Evolutionary conservation across 2,888 invertebrate species (phyloP), one percentile per base, ranked within the genome.

Genomic region (Drosophila longiperda): DNA sequence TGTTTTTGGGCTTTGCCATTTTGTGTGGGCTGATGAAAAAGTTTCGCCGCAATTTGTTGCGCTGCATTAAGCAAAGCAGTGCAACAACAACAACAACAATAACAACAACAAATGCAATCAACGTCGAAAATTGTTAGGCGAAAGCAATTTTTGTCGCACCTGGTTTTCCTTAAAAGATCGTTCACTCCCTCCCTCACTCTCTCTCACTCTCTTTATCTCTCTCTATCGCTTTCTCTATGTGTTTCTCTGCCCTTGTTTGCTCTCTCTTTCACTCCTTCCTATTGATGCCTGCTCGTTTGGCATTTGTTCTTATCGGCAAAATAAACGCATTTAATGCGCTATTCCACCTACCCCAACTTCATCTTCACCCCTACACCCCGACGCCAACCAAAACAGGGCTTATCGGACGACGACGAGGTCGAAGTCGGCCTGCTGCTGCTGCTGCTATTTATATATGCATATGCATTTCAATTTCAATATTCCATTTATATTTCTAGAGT

Each of bases 21-120:
- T 66, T 52, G 79, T 65, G 79, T 79, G 73, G 79, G 83, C 77
- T 83, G 83, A 84, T 84, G 83, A 84, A 86, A 84, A 84, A 87
- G 77, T 73, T 83, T 83, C 72, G 87, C 87, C 82, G 83, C 87
- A 77, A 82, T 84, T 84, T 82, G 83, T 86, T 87, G 83, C 80
- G 80, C 83, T 83, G 83, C 87, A 84, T 84, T 84, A 86, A 83
- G 83, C 82, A 87, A 75, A 73, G 65, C 66, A 70, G 65, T 62
- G 73, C 73, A 72, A 59, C 68, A 79, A 61, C 73, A 73, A 20
- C 63, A 54, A 15, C 52, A 48, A 23, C 52, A 66, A 20, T 15
- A 49, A 9, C 5, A 48, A 45, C 36, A 54, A 66, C 45, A 63
- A 68, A 49, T 58, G 38, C 54, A 26, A 20, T 57, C 36, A 50